These are phyloP conservation scores for Holacanthella duospinosa DNA, from an alignment of 2,888 invertebrate species.

Conservation along the genomic window DNA sequence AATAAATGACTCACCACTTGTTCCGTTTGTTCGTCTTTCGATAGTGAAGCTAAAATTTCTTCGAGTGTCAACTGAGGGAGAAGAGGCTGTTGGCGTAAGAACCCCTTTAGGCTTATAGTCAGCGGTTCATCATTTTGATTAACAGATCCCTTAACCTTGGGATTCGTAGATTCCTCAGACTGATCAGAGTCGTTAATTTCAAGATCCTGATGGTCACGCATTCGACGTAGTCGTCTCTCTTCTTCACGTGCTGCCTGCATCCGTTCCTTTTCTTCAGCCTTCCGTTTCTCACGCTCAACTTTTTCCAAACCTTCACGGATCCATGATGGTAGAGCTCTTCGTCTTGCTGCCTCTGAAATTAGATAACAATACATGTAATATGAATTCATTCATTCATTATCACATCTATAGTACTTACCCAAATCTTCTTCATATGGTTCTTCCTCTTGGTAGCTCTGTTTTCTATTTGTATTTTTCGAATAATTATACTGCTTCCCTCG, in stretches of 20 bases:
- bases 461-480: not conserved
- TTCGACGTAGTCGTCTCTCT: not conserved
- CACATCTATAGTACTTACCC: no score
- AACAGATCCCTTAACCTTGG: not conserved
- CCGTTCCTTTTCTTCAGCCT: conserved; percentile 68
- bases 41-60: not conserved
- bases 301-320: conserved; percentile 93
- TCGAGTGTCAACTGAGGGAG: not conserved
- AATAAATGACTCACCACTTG: conserved; percentile 1
- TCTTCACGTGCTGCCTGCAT: conserved; percentile 54
- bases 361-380: not conserved
- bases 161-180: no score
- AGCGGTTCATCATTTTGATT: not conserved
- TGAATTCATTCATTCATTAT: not conserved
- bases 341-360: conserved; percentile 62
- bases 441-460: not conserved
- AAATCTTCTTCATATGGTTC: not conserved
- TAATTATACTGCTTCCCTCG: not conserved
- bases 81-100: not conserved
- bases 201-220: not conserved
- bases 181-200: not conserved
- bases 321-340: conserved; percentile 91
- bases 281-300: conserved; percentile 88
- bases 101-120: not conserved
- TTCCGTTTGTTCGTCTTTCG: conserved; percentile 5